Evolutionary conservation across 2,797 vertebrate species (phyloP), one percentile per base, ranked within the genome.

Genomic region (Chrysocyon brachyurus): DNA sequence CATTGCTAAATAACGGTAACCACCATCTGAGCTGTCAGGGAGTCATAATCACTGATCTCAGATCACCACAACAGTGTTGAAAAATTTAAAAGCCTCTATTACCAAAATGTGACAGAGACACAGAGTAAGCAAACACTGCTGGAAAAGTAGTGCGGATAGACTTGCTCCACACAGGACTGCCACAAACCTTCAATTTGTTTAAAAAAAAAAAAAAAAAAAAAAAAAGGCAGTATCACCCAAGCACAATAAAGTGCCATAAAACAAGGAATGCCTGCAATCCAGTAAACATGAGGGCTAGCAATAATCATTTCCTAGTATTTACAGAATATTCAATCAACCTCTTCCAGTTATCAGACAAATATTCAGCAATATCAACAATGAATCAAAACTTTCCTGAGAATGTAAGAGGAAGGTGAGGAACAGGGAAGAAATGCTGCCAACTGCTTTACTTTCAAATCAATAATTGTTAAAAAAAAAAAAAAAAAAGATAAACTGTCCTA

Each of bases 301-400:
- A 94, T 87, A 88, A 90, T 75, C 33, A 79, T 82, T 68, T 90
- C 14, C 52, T 78, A 93, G 12, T 87, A 96, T 90, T 90, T 93
- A 81, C 22, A 68, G 68, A 84, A 16, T 91, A 73, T 92, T 96
- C 40, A 54, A 70, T 21, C 19, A 93, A 81, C 14, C 16, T 96
- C 59, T 91, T 93, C 54, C 54, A 75, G 24, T 61, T 95, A 90
- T 57, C 40, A 52, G 26, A 90, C 66, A 89, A 89, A 87, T 28
- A 91, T n/a, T 89, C 19, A 90, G 26, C 46, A 85, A 85, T 56
- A 49, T 77, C 63, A 88, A 82, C 54, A 81, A 87, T 26, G 90
- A 86, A 78, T 52, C 31, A 66, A 26, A 61, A 56, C 36, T 93
- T 85, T 81, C 77, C 87, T 90, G 19, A 22, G 14, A 19, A 73